phyloP scores from a whole-genome alignment of 2,113 vertebrate genomes.

The Carassius carassius region DNA sequence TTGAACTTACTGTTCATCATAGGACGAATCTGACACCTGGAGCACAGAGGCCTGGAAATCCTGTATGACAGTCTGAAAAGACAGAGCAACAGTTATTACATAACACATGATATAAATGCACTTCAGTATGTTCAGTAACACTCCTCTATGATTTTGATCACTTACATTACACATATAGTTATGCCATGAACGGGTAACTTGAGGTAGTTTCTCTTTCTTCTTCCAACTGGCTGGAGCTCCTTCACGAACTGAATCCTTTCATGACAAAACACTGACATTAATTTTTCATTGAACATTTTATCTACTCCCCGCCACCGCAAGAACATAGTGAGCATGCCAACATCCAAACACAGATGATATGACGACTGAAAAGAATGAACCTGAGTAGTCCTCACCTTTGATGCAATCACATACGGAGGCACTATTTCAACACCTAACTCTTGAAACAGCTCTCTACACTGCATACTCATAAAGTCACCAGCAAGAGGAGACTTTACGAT shows the following conservation, averaged over 20 bases:
- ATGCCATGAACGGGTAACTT: slow-evolving; percentile 96
- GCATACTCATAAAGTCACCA: slow-evolving; percentile 99
- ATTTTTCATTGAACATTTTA: not conserved
- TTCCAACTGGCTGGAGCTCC: slow-evolving; percentile 93
- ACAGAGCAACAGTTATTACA: not conserved
- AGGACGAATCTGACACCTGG: slow-evolving; percentile 98
- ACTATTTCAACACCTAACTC: slow-evolving; percentile 93
- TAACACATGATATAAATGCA: no score
- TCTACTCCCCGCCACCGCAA: not conserved
- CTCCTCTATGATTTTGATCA: not conserved
- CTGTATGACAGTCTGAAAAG: slow-evolving; percentile 91
- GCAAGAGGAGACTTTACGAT: slow-evolving; percentile 98
- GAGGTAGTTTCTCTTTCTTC: slow-evolving; percentile 97
- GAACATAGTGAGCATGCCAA: not conserved
- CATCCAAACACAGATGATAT: not conserved
- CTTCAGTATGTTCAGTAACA: not conserved
- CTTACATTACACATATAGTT: slow-evolving; percentile 99
- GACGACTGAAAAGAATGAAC: slow-evolving; percentile 35
- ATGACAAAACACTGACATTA: slow-evolving; percentile 28
- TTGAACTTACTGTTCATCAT: slow-evolving; percentile 94
- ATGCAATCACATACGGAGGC: slow-evolving; percentile 97
- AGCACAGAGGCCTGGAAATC: slow-evolving; percentile 97
- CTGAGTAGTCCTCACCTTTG: slow-evolving; percentile 81
- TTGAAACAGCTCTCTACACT: slow-evolving; percentile 96
- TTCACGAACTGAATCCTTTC: slow-evolving; percentile 93